Evolutionary conservation across 2,797 vertebrate genomes (phyloP), one percentile per base, ranked within the genome.

Genomic region (Pangasius mekongensis): DNA sequence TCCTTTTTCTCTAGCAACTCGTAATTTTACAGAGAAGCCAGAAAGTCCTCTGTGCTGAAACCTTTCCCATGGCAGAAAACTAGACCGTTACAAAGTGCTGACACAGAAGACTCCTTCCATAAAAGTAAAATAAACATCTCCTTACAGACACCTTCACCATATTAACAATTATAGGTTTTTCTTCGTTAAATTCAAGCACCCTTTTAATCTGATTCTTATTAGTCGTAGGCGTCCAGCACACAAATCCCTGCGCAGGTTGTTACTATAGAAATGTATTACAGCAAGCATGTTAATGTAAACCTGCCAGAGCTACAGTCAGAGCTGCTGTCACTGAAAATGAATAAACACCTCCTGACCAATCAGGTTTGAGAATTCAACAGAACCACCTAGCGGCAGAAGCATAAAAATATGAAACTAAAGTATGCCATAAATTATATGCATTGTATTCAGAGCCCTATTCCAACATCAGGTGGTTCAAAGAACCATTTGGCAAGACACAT

Each of bases 301-400:
- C 80, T 43, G 39, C 3, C 8, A 83, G 58, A 47, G 2, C 27
- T n/a, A 64, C 3, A 2, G 7, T n/a, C 27, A 47, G 27, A 43
- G 36, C 54, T 47, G 39, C 22, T n/a, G 7, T 16, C 10, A 43
- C 9, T 62, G 36, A 69, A 83, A 27, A 22, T 6, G 1, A 67
- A 52, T 36, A 54, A 69, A 24, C 18, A 22, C 0, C 18, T 30
- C 33, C 64, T 24, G 82, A 7, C 3, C 8, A 69, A 69, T 54
- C 64, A 33, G n/a, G 7, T 69, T 33, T 27, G 1, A 33, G n/a
- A 69, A 69, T 69, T 54, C 83, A 84, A 36, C 20, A 69, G n/a
- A 69, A 52, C 83, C 83, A 69, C 83, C 83, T 69, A 84, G 83
- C 69, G 83, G 64, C 47, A 33, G 47, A 54, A 33, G 18, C 0